A percentile compares a stretch with the other conserved stretches of the same genome.
Evolutionary conservation across 2,888 invertebrate genomes (phyloP).

Genomic region (Oxyteleia sp.): DNA sequence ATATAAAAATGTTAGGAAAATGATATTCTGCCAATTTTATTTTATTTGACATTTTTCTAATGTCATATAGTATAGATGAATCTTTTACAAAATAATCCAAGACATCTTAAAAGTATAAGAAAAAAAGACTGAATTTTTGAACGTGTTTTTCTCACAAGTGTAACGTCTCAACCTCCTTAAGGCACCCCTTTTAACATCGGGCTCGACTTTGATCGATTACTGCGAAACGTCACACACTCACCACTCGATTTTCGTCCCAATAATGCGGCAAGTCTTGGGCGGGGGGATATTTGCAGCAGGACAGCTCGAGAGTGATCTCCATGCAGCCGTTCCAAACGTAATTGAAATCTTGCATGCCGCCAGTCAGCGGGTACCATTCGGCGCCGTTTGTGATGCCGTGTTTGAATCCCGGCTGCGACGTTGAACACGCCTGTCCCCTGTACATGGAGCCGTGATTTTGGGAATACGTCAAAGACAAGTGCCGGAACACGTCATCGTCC

Average conservation of each 20-base stretch:
- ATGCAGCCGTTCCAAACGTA: slow-evolving; percentile 97
- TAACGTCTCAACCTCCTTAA: too few relatives aligned
- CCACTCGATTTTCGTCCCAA: slow-evolving; percentile 96
- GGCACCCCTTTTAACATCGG: too few relatives aligned
- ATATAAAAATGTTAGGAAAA: too few relatives aligned
- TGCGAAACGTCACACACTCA: slow-evolving; percentile 86
- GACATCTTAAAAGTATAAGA: too few relatives aligned
- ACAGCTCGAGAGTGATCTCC: slow-evolving; percentile 97
- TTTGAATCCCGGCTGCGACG: slow-evolving; percentile 92
- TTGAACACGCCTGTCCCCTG: slow-evolving; percentile 93
- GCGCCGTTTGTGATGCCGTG: slow-evolving; percentile 98
- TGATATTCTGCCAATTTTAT: too few relatives aligned
- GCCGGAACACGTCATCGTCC: slow-evolving; percentile 97
- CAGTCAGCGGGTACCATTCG: slow-evolving; percentile 96
- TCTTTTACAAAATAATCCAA: too few relatives aligned
- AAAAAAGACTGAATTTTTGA: too few relatives aligned
- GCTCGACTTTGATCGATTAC: slow-evolving; percentile 13
- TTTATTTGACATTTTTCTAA: too few relatives aligned
- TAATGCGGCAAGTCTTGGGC: slow-evolving; percentile 93
- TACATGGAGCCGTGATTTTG: slow-evolving; percentile 96
- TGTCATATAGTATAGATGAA: too few relatives aligned
- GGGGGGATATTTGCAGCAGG: slow-evolving; percentile 97
- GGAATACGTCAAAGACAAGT: slow-evolving; percentile 94
- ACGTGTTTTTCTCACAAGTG: too few relatives aligned
- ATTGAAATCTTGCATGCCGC: slow-evolving; percentile 98